A percentile compares a stretch with the other conserved stretches of the same genome.
Conservation (phyloP, 1,140 invertebrate species). For the Drosophila sturtevanti region DNA sequence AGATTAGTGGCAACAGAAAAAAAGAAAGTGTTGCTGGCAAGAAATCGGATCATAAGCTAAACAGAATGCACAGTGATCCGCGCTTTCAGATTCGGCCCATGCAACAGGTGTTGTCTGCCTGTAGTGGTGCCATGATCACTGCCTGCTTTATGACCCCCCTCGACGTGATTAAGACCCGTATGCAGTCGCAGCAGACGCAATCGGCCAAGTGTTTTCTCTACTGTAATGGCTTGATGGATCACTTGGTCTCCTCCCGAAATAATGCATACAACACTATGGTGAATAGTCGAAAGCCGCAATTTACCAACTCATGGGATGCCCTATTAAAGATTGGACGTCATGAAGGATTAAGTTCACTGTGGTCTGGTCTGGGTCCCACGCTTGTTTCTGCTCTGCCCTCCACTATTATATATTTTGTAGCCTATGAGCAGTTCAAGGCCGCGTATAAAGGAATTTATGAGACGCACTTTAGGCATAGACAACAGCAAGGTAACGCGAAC, state of each 20-base stretch:
- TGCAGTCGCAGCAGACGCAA: conserved; percentile 94
- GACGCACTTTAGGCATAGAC: conserved; percentile 17
- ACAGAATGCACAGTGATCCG: conserved; percentile 85
- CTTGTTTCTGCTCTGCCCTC: conserved; percentile 96
- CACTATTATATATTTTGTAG: conserved; percentile 98
- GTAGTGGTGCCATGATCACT: conserved; percentile 94
- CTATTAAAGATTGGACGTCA: conserved; percentile 94
- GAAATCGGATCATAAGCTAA: not conserved
- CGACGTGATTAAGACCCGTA: conserved; percentile 99
- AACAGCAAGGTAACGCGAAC: not conserved
- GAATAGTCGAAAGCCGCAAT: conserved; percentile 87
- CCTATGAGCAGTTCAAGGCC: conserved; percentile 95
- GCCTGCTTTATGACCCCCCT: conserved; percentile 97
- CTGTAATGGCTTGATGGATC: conserved; percentile 99
- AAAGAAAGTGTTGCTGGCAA: not conserved
- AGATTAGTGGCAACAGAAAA: not conserved
- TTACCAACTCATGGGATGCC: conserved; percentile 97
- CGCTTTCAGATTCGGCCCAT: conserved; percentile 90
- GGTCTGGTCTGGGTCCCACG: conserved; percentile 98
- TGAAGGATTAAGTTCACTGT: conserved; percentile 95
- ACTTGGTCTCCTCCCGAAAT: conserved; percentile 92
- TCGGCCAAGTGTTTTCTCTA: conserved; percentile 97
- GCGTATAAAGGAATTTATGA: conserved; percentile 85
- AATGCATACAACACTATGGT: conserved; percentile 63
- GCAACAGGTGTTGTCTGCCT: conserved; percentile 95